Conservation (phyloP, 2,888 invertebrate genomes). For the Notodonta dromedarius region DNA sequence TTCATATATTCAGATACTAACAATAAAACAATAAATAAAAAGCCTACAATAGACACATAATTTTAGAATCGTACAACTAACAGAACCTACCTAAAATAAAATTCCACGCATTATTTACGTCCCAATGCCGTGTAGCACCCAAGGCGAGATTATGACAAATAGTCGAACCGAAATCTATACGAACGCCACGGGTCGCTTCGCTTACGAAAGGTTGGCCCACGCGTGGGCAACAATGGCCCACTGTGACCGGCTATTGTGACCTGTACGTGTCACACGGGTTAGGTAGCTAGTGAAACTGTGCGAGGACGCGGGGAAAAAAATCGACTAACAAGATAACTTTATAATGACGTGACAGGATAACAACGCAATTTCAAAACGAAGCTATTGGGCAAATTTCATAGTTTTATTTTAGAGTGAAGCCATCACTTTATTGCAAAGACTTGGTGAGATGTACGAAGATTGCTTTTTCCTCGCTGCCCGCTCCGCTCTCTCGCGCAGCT, state of each 20-base stretch:
- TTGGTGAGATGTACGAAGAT: too few species aligned
- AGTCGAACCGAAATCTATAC: slow-evolving; percentile 20
- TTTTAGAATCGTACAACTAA: too few species aligned
- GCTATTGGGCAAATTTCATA: too few species aligned
- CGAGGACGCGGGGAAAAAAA: not conserved
- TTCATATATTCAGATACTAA: too few species aligned
- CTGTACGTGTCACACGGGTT: slow-evolving; percentile 29
- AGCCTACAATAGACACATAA: too few species aligned
- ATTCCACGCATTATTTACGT: slow-evolving; percentile 25
- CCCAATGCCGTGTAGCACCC: slow-evolving; percentile 24
- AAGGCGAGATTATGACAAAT: slow-evolving; percentile 42
- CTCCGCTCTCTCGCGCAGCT: not conserved
- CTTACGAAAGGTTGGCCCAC: slow-evolving; percentile 22
- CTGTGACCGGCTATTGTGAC: slow-evolving; percentile 24
- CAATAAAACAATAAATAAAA: too few species aligned
- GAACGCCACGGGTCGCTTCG: slow-evolving; percentile 16
- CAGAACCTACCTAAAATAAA: not conserved
- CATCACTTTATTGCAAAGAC: too few species aligned
- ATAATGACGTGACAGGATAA: too few species aligned
- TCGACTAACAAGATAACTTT: too few species aligned
- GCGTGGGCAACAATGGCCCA: slow-evolving; percentile 36
- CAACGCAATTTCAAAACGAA: too few species aligned
- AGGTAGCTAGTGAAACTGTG: slow-evolving; percentile 9
- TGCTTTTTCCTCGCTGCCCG: not conserved
- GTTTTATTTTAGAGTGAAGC: too few species aligned